A percentile compares a stretch with the other conserved stretches of the same genome.
phyloP scores from a whole-genome alignment of 2,113 vertebrate genomes.

The Pangasianodon hypophthalmus region DNA sequence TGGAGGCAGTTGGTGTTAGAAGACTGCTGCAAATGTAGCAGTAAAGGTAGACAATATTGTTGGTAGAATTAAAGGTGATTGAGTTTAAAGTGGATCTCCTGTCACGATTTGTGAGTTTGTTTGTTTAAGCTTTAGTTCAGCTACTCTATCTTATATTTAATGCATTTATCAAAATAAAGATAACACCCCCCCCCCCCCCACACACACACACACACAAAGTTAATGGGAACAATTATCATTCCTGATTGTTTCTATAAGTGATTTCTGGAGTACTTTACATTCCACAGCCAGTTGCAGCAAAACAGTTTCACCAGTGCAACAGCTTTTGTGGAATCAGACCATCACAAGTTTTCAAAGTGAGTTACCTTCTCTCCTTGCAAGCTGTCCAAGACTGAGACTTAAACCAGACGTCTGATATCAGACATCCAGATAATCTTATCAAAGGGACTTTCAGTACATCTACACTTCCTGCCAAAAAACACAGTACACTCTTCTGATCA shows the following conservation, averaged over 20 bases:
- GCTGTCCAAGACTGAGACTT: background rate
- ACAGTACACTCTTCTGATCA: background rate
- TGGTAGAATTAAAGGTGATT: background rate
- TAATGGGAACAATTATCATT: background rate
- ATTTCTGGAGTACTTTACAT: background rate
- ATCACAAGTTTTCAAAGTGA: slow-evolving; percentile 28
- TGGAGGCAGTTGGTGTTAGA: background rate
- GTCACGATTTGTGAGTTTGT: background rate
- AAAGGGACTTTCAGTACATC: background rate
- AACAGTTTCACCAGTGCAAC: slow-evolving; percentile 1
- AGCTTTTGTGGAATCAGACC: slow-evolving; percentile 9
- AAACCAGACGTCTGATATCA: slow-evolving; percentile 13
- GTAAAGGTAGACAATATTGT: background rate
- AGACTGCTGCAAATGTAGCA: background rate
- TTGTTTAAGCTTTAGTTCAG: background rate
- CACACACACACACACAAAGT: background rate
- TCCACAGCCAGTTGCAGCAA: background rate
- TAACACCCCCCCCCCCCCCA: too few species aligned
- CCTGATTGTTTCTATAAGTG: slow-evolving; percentile 8
- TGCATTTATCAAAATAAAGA: background rate
- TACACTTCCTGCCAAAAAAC: background rate
- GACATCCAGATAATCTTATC: background rate
- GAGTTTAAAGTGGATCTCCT: background rate
- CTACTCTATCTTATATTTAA: background rate
- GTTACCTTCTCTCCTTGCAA: slow-evolving; percentile 4